Base-by-base conservation (phyloP, 2,888 invertebrate genomes). In the Hirtodrosophila alboralis region DNA sequence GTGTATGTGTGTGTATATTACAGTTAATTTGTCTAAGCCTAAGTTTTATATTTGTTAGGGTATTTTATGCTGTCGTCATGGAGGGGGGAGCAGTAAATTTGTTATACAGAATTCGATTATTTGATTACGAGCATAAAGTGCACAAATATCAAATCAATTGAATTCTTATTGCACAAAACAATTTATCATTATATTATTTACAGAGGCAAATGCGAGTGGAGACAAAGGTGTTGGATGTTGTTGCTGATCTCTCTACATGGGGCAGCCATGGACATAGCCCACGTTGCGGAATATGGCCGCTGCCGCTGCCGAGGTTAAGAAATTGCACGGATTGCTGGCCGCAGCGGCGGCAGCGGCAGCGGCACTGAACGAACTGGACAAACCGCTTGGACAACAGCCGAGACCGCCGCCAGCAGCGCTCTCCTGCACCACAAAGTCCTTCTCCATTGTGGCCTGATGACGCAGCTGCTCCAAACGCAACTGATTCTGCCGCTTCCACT, bases 401-500 rank as follows among this genome's bases (percentile, higher is more conserved):
- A 90, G 57, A 0, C 80, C 71, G n/a, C 84, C 79, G 4, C 68
- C 75, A 1, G 67, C 75, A 1, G 78, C 62, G 8, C 80, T 80
- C 64, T 87, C 88, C 54, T 90, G 79, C 21, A 87, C 84, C 13
- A 48, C 88, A 48, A 93, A 89, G 75, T 94, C 94, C 87, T 95
- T 95, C 84, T 95, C 95, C 40, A 94, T 93, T 8, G 94, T 94
- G 18, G 96, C 95, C 87, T 96, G 96, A 87, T 96, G 96, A 0
- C 97, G 94, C 5, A 97, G 90, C 87, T 97, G 96, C 86, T 97
- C 96, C 51, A 96, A 87, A 0, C 96, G 93, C 37, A 97, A 91
- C 85, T 97, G 97, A 90, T 97, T 97, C 88, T 96, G 96, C 0
- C 96, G 93, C 91, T 96, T 96, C 96, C 96, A 96, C 91, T 96